Evolutionary conservation across 2,888 invertebrate genomes (phyloP), one percentile per base, ranked within the genome.

Genomic region (Cinara cedri): DNA sequence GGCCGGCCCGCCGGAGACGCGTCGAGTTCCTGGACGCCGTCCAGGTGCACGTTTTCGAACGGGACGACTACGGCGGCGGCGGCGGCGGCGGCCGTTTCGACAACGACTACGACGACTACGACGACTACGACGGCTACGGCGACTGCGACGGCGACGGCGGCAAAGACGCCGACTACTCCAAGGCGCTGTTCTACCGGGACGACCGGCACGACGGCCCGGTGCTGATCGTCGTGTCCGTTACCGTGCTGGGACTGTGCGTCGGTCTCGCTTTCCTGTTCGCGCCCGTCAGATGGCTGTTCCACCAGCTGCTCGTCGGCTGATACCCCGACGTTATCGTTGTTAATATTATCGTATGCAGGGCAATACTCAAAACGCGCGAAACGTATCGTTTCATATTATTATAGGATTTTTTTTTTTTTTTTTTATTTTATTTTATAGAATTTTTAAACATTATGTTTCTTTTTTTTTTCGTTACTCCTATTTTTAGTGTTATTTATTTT

Each of bases 281-380:
- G 34, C 78, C 78, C n/a, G 70, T 78, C 78, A 34, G 24, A 19
- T 78, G 78, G 78, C 68, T 78, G 57, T n/a, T 78, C 57, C 70
- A 78, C 11, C 78, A 78, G 21, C 49, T 70, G 51, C 19, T 70
- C 60, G 60, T 51, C 24, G 51, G 70, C 51, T 70, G 54, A 75
- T 34, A 4, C n/a, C 34, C 6, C 34, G 34, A 34, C 6, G 6
- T 34, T 34, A 34, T 34, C 6, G 6, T 34, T 34, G 6, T 34
- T 34, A 34, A 4, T 34, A 34, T 34, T 34, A 34, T 34, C 3
- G 34, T 34, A 34, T 34, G n/a, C n/a, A 34, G 34, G 34, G 34
- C 6, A 34, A 34, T 34, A 34, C 34, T 34, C 34, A 6, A 34
- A 34, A 4, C 34, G 34, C 34, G 34, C 34, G 34, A 10, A n/a